phyloP scores from a whole-genome alignment of 2,113 vertebrate species.

The Propithecus coquereli region DNA sequence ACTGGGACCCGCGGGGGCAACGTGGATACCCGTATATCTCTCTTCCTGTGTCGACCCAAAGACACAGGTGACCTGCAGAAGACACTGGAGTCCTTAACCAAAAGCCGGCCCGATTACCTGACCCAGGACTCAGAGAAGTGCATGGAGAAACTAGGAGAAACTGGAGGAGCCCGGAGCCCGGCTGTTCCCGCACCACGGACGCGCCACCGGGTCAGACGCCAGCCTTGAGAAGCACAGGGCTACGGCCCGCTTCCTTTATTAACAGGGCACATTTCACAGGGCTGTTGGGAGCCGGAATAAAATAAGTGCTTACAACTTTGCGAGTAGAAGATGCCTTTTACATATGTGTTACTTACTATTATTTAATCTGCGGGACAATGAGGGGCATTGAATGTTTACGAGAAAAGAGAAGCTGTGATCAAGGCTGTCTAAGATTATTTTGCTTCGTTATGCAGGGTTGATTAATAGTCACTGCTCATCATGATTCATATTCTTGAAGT shows the following conservation, averaged over 20 bases:
- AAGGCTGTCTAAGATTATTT: neutral
- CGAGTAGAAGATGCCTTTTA: neutral
- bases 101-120: neutral
- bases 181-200: neutral
- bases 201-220: neutral
- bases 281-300: neutral
- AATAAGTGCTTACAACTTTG: neutral
- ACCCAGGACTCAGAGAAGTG: neutral
- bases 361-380: neutral
- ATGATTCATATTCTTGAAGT: neutral
- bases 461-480: neutral
- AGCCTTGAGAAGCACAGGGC: neutral
- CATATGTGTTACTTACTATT: neutral
- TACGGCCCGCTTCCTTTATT: neutral
- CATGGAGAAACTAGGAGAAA: neutral
- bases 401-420: neutral
- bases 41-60: neutral
- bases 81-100: neutral
- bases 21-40: neutral
- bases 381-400: neutral
- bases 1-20: fast-evolving
- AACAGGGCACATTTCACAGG: neutral
- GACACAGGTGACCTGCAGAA: neutral
- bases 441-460: neutral
- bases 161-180: neutral